These are phyloP conservation scores for Chrysocyon brachyurus DNA, from an alignment of 2,797 vertebrate species.

Conservation along the genomic window DNA sequence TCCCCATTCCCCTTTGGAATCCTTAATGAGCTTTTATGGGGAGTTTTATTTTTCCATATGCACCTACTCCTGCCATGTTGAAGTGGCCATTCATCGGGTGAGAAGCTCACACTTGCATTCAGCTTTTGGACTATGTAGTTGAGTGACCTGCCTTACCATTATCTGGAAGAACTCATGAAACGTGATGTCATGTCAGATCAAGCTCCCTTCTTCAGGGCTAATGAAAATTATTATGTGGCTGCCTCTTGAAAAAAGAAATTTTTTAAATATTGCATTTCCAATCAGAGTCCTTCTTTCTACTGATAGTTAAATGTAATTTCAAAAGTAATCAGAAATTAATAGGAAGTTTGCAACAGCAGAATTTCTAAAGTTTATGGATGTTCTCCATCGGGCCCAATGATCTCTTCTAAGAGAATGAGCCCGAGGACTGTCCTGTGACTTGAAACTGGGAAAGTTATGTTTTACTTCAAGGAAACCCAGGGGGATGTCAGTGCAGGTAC, in stretches of 20 bases:
- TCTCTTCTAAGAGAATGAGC: background rate
- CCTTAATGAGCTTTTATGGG: conserved; percentile 67
- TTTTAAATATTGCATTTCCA: background rate
- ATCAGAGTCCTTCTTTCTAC: background rate
- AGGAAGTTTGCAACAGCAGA: background rate
- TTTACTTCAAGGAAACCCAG: background rate
- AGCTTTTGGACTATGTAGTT: conserved; percentile 55
- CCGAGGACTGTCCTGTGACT: background rate
- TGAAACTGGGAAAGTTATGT: background rate
- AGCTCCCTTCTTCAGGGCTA: background rate
- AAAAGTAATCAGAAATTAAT: conserved; percentile 14
- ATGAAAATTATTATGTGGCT: background rate
- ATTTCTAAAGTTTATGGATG: background rate
- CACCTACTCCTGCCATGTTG: conserved; percentile 71
- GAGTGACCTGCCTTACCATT: background rate
- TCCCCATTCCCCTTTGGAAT: conserved; percentile 68
- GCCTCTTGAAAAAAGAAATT: background rate
- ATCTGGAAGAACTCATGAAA: conserved; percentile 66
- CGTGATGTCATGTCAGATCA: background rate
- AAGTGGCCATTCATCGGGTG: conserved; percentile 70
- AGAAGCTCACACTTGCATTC: too few relatives aligned
- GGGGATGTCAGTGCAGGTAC: too few relatives aligned
- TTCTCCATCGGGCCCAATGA: background rate
- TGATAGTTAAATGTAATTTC: background rate
- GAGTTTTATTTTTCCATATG: conserved; percentile 73